phyloP scores from a whole-genome alignment of 2,888 invertebrate genomes.

The Heterodera filipjevi region DNA sequence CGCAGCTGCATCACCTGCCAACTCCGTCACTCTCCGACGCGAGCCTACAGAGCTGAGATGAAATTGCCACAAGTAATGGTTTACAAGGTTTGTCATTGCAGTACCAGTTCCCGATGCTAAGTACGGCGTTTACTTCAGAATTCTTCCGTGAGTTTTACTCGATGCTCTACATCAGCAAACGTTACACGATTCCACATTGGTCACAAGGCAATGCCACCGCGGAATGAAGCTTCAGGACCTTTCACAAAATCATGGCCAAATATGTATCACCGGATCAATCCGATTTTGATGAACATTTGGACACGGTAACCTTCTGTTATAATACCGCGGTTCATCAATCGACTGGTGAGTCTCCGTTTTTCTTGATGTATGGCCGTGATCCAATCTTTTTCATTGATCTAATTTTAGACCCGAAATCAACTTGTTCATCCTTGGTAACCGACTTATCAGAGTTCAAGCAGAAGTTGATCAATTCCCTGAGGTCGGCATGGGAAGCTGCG shows the following conservation, averaged over 20 bases:
- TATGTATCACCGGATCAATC: slow-evolving; percentile 52
- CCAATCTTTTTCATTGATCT: slow-evolving; percentile 35
- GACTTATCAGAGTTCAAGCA: slow-evolving; percentile 25
- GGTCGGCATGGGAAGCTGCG: slow-evolving; percentile 34
- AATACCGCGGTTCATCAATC: slow-evolving; percentile 38
- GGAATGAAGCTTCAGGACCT: too few relatives aligned
- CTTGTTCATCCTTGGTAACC: background rate
- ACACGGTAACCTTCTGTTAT: slow-evolving; percentile 33
- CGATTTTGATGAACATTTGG: slow-evolving; percentile 36
- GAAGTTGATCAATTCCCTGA: slow-evolving; percentile 17
- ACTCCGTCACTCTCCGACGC: background rate
- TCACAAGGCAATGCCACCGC: too few relatives aligned
- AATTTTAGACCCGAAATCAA: slow-evolving; percentile 27
- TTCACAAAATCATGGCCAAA: too few relatives aligned
- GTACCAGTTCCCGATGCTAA: slow-evolving; percentile 59
- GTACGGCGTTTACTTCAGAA: too few relatives aligned
- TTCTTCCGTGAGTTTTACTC: too few relatives aligned
- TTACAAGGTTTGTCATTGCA: slow-evolving; percentile 36
- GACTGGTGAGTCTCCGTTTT: slow-evolving; percentile 38
- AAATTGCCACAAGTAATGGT: background rate
- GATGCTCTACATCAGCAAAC: too few relatives aligned
- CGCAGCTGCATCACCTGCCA: slow-evolving; percentile 15
- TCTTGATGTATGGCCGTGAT: slow-evolving; percentile 39
- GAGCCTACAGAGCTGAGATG: background rate
- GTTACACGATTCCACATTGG: too few relatives aligned